These are phyloP conservation scores for Nyleta sp. DNA, from an alignment of 2,888 invertebrate genomes.

Conservation along the genomic window DNA sequence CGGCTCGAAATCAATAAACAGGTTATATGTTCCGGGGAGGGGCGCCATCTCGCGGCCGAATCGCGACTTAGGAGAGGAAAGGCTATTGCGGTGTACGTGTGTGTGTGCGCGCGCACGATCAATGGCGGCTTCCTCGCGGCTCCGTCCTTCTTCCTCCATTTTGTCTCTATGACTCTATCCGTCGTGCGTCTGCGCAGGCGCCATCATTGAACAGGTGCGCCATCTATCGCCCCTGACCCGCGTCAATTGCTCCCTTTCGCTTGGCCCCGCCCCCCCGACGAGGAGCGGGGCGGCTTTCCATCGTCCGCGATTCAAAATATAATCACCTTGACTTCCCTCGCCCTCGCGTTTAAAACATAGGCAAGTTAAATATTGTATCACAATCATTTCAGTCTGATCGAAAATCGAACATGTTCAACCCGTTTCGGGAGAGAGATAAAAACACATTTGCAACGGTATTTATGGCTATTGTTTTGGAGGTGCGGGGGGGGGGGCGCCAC, in stretches of 20 bases:
- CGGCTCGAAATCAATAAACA: conserved; percentile 60
- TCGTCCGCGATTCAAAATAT: conserved; percentile 68
- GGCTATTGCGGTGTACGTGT: conserved; percentile 43
- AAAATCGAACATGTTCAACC: conserved; percentile 81
- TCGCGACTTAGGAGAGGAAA: conserved; percentile 27
- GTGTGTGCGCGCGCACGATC: conserved; percentile 4
- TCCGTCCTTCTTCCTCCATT: not conserved
- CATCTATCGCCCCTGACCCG: no score
- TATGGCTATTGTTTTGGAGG: conserved; percentile 52
- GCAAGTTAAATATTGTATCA: conserved; percentile 82
- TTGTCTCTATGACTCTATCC: conserved; percentile 23
- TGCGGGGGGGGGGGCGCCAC: not conserved
- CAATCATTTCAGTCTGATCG: conserved; percentile 82
- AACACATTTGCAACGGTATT: conserved; percentile 70
- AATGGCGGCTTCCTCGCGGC: conserved; percentile 12
- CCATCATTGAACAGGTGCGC: conserved; percentile 62
- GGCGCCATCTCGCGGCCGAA: conserved; percentile 8
- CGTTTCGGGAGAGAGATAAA: conserved; percentile 77
- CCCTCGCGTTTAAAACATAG: conserved; percentile 77
- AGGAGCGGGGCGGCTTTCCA: no score
- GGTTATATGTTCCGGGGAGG: conserved; percentile 30
- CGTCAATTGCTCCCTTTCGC: no score
- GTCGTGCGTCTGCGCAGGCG: conserved; percentile 23
- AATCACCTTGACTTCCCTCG: conserved; percentile 67
- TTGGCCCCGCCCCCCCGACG: no score